Base-by-base conservation (phyloP, 2,113 vertebrate species). In the Osmerus mordax region DNA sequence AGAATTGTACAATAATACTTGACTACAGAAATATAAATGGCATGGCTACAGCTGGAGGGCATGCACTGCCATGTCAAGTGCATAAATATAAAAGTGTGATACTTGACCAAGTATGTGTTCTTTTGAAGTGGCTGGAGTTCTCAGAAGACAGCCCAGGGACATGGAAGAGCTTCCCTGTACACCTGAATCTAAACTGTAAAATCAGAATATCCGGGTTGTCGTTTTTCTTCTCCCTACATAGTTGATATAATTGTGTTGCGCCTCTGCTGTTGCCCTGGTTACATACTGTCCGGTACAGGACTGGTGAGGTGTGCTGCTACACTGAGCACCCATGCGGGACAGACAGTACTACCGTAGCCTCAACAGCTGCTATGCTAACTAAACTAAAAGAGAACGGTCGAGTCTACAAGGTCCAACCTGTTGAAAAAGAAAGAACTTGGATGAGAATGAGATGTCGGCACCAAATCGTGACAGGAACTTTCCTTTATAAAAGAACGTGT, bases 41-140 rank as follows among this genome's bases (percentile, higher is more conserved):
- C 89, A 92, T 81, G 87, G 91, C 93, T 94, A 95, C 92, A 96
- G 92, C 91, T 89, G 76, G 83, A 95, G 91, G 32, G 89, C 95
- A 98, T 98, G 96, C 96, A 95, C 91, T 88, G 90, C 83, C 82
- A 59, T 80, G 80, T 92, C 92, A 89, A 90, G 88, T 95, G 96
- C 93, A 95, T 83, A 84, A 81, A 90, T 84, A 91, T 87, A 94
- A 84, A 94, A 92, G 89, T 84, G 90, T 84, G 89, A 91, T 86
- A 82, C 89, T 91, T 81, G 91, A 92, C 91, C 92, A 87, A 92
- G 84, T 69, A 19, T 60, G 18, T 60, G 9, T 60, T 60, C 19
- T 21, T 11, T 21, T 60, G 18, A 19, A 60, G 19, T 12, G 60
- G 87, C 88, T 87, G 65, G 75, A 65, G 80, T 73, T 47, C 41